Conservation (phyloP, 1,140 invertebrate genomes). For the Mamestra configurata region DNA sequence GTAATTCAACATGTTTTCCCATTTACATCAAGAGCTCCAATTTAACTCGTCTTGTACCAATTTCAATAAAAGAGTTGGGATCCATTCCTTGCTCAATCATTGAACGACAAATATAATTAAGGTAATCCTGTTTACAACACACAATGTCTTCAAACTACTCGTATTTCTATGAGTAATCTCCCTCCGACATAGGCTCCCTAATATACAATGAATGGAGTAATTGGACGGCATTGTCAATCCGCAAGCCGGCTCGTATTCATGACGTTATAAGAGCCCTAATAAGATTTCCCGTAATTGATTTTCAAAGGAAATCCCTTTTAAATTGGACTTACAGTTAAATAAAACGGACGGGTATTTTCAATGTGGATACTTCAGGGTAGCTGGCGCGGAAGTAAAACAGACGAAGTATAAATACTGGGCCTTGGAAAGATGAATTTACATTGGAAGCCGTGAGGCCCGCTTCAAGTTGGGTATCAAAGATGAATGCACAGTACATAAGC, state of each 20-base stretch:
- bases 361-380: constrained; percentile 37
- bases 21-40: neutral
- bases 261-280: constrained; percentile 46
- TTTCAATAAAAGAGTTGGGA: neutral
- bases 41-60: neutral
- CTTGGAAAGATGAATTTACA: constrained; percentile 40
- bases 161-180: constrained; percentile 43
- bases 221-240: constrained; percentile 39
- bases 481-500: neutral
- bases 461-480: neutral
- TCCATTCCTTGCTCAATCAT: constrained; percentile 2
- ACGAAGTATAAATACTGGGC: constrained; percentile 37
- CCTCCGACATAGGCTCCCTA: constrained; percentile 1
- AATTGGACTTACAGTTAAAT: constrained; percentile 44
- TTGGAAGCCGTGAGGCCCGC: constrained; percentile 1
- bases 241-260: constrained; percentile 34
- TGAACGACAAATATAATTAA: constrained; percentile 24
- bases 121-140: constrained; percentile 11
- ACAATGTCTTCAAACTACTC: constrained; percentile 32
- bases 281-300: constrained; percentile 49
- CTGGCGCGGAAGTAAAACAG: constrained; percentile 14
- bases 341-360: constrained; percentile 34
- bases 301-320: constrained; percentile 51
- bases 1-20: too few relatives aligned
- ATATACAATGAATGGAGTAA: constrained; percentile 44